phyloP scores from a whole-genome alignment of 2,888 invertebrate genomes.

The Timema cristinae region DNA sequence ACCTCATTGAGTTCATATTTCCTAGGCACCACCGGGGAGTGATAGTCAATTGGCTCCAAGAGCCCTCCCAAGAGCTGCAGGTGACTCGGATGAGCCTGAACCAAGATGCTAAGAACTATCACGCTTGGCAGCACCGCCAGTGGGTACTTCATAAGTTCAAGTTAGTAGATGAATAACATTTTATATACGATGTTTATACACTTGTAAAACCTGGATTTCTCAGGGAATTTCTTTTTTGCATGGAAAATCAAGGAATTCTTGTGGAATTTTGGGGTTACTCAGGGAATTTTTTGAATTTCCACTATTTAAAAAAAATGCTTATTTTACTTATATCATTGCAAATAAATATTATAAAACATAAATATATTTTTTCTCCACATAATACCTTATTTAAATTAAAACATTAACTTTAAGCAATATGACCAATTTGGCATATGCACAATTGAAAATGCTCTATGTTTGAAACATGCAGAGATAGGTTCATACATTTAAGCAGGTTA shows the following conservation, averaged over 20 bases:
- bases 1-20: constrained; percentile 13
- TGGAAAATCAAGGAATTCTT: too few relatives aligned
- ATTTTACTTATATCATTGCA: neutral
- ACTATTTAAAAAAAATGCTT: neutral
- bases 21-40: constrained; percentile 90
- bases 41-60: constrained; percentile 82
- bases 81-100: constrained; percentile 76
- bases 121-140: constrained; percentile 98
- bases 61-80: constrained; percentile 72
- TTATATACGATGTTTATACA: neutral
- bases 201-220: neutral
- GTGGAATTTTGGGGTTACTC: too few relatives aligned
- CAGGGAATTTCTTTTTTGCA: neutral
- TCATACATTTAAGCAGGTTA: too few relatives aligned
- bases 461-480: too few relatives aligned
- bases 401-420: too few relatives aligned
- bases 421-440: too few relatives aligned
- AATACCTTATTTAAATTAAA: too few relatives aligned
- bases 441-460: too few relatives aligned
- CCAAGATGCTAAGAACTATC: constrained; percentile 96
- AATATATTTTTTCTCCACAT: too few relatives aligned
- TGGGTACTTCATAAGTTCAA: constrained; percentile 81
- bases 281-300: neutral
- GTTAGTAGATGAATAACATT: constrained; percentile 49
- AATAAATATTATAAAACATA: too few relatives aligned